Percentiles rank a stretch among this genome's conserved stretches.
Conservation (phyloP, 2,113 vertebrate species). For the Amphiprion ocellaris region DNA sequence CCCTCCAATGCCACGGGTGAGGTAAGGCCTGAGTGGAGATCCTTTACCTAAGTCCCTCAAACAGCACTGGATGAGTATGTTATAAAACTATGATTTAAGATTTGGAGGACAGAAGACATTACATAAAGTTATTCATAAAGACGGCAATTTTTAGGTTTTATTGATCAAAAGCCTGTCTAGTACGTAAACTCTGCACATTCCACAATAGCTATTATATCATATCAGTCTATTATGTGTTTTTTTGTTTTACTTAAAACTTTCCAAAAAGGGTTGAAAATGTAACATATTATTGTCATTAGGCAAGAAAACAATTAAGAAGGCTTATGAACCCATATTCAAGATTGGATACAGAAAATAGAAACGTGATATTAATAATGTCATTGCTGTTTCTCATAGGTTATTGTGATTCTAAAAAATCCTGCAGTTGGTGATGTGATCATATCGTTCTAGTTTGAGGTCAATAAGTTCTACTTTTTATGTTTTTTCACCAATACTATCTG, state of each 20-base stretch:
- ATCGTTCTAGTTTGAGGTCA: background rate
- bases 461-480: background rate
- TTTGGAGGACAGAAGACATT: background rate
- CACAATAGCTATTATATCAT: no score
- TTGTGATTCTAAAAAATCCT: no score
- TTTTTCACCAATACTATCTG: background rate
- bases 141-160: background rate
- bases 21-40: conserved; percentile 64
- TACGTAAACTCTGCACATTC: no score
- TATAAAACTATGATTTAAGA: conserved; percentile 9
- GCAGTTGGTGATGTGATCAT: no score
- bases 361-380: background rate
- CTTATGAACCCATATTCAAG: background rate
- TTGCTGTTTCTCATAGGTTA: no score
- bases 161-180: no score
- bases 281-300: background rate
- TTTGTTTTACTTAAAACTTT: no score
- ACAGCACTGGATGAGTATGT: background rate
- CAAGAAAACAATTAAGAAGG: background rate
- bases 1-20: conserved; percentile 72
- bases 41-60: conserved; percentile 42
- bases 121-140: background rate
- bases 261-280: no score
- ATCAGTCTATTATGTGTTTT: no score
- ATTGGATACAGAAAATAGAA: background rate